Evolutionary conservation across 1,140 invertebrate species (phyloP), one percentile per base, ranked within the genome.

Genomic region (Philotrypesis tridentata): DNA sequence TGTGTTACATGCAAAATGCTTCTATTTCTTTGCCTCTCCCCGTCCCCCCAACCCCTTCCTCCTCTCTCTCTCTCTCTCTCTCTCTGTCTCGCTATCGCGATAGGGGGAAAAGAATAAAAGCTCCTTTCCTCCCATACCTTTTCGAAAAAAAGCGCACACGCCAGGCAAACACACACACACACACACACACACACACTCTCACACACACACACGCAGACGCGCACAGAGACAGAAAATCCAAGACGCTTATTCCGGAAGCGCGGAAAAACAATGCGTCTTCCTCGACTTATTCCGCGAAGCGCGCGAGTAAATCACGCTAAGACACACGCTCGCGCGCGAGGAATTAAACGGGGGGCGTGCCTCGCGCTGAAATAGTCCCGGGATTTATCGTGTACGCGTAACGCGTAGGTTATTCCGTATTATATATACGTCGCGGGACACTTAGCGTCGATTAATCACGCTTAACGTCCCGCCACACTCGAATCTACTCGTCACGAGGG

Each of bases 301-400:
- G n/a, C n/a, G n/a, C n/a, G 33, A 80, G 71, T 80, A 80, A 74
- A 80, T 80, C 71, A 80, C 79, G 37, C 27, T 73, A 73, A 80
- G 79, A 73, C 79, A 80, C 68, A 63, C 40, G 63, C 63, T 65
- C 40, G 63, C 37, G 63, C 25, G 31, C 11, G 37, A 68, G 65
- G 77, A 80, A 80, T 80, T 80, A 80, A 80, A 61, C 70, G 63
- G 75, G 61, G 74, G 21, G 61, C 33, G 60, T n/a, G 40, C 23
- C 27, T 48, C n/a, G n/a, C n/a, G 55, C 27, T 48, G 63, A 78
- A 55, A n/a, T n/a, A 70, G 76, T 70, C 76, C 68, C 14, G 11
- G 55, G 71, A 80, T 80, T 80, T 80, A 80, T 80, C n/a, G n/a
- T 80, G 74, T 74, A 33, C 71, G 48, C 48, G 33, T n/a, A n/a